Evolutionary conservation across 1,140 invertebrate genomes (phyloP), one percentile per base, ranked within the genome.

Genomic region (Drosophila arawakana): DNA sequence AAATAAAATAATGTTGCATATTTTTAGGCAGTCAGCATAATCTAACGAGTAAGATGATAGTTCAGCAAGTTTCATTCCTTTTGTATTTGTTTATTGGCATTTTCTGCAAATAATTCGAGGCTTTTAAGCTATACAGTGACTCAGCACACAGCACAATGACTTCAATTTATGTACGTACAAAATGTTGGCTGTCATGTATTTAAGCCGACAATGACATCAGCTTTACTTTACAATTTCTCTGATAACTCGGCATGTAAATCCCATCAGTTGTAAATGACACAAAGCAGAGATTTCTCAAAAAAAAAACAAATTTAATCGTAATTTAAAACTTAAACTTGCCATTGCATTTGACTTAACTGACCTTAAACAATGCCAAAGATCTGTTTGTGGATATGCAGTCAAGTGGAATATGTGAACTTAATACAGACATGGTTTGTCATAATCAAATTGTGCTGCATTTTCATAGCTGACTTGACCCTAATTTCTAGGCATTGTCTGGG

Each of bases 141-240:
- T 86, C 83, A 88, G 82, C 82, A 30, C 2, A 21, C 18, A 21
- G 18, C 18, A 68, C 34, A 61, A 46, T 68, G 66, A 52, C 63
- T 72, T 67, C 57, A 71, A 81, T 78, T 86, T 88, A 46, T 63
- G 49, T 46, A 49, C 50, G 58, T 34, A 18, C 76, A 73, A 86
- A 86, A 81, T 73, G 76, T 50, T 61, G 50, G 73, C 83, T 79
- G 80, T 88, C 83, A 86, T 80, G 69, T 74, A 46, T 73, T 68
- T 81, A 67, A 85, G 71, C 63, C 76, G 52, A 18, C 77, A 80
- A 78, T 81, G 81, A 84, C 81, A 85, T 85, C 75, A 84, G 81
- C 54, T 67, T 11, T 30, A 62, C 21, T 34, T 75, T 63, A 75
- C 52, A 37, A 52, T 25, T 66, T 47, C 62, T 9, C 44, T 57